phyloP scores from a whole-genome alignment of 2,797 vertebrate genomes.

The Notolabrus celidotus region DNA sequence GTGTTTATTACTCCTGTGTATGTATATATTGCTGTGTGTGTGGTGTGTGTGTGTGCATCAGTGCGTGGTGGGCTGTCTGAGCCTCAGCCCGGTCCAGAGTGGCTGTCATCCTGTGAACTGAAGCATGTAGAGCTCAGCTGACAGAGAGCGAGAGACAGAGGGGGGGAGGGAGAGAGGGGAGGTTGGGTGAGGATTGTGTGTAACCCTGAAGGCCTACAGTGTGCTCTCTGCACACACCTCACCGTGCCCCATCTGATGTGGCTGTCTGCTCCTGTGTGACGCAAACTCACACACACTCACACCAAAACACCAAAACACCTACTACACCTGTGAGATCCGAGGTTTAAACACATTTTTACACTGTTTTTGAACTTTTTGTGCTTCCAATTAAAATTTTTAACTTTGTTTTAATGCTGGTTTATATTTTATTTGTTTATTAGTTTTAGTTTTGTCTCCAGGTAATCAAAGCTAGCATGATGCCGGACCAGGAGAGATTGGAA shows the following conservation, averaged over 20 bases:
- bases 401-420: no score
- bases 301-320: not conserved
- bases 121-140: conserved; percentile 61
- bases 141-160: conserved; percentile 49
- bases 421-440: no score
- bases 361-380: no score
- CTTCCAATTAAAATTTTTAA: no score
- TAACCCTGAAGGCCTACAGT: conserved; percentile 58
- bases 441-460: no score
- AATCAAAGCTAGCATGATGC: no score
- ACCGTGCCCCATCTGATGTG: conserved; percentile 38
- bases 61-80: conserved; percentile 46
- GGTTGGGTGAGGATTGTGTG: conserved; percentile 5
- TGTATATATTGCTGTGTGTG: conserved; percentile 12
- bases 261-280: conserved; percentile 42
- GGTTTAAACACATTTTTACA: no score
- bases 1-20: conserved; percentile 9
- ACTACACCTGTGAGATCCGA: not conserved
- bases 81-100: conserved; percentile 48
- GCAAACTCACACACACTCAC: conserved; percentile 1
- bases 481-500: no score
- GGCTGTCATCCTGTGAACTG: conserved; percentile 73
- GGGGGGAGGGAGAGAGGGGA: conserved; percentile 26
- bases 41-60: conserved; percentile 42
- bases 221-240: conserved; percentile 29